Base-by-base conservation (phyloP, 1,140 invertebrate species). In the Mamestra configurata region DNA sequence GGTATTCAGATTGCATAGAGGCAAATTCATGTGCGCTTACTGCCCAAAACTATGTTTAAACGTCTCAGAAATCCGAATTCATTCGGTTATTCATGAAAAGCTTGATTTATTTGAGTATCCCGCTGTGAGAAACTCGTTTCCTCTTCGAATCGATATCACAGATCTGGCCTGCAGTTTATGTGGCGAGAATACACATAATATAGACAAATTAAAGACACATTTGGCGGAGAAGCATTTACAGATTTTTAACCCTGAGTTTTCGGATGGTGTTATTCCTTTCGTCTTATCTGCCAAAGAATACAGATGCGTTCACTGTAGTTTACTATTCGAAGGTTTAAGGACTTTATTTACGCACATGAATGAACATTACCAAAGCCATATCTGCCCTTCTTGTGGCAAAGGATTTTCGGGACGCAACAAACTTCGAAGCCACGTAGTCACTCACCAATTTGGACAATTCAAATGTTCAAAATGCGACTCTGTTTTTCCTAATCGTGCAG, bases 1-100 rank as follows among this genome's bases (percentile, higher is more conserved):
- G 0, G 79, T 83, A 0, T 93, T 93, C 84, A 84, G 89, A 70
- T 91, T 85, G 83, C 78, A 84, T 46, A 83, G 89, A 10, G 89
- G 89, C 4, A 89, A 89, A 81, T 88, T 92, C 43, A 85, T 89
- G 84, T 93, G 91, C 35, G 88, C 89, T 4, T 92, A 92, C 71
- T 93, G 91, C 64, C 85, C 85, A 13, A 59, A 77, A 31, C 78
- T 85, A 20, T 88, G 75, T 27, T 49, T 79, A 1, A 87, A 88
- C 64, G 75, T 87, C 15, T 80, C 7, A 8, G 87, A 89, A 51
- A 68, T 92, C 0, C 83, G 90, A 0, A 20, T 1, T 0, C 43
- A 46, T 46, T 15, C 43, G 15, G 13, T 15, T 46, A 15, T 46
- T 10, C 43, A 46, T 4, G 43, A 4, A 0, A 46, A 46, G 13